Base-by-base conservation (phyloP, 1,140 invertebrate genomes). In the Drosophila triauraria region DNA sequence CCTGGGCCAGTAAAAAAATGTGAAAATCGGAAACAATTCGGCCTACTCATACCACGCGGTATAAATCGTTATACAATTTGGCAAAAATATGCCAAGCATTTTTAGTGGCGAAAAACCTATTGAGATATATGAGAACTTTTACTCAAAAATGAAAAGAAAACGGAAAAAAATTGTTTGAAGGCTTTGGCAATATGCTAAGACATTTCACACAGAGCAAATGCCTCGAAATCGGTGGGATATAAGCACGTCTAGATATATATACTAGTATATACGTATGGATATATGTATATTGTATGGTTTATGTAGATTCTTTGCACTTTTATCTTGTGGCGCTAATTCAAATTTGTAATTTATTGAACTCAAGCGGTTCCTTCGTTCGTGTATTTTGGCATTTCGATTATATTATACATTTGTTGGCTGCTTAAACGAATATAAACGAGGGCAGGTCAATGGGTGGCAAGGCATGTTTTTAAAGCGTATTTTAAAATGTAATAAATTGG, bases 271-370 rank as follows among this genome's bases (percentile, higher is more conserved):
- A 23, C 20, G 32, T 43, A 13, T 35, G 17, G 17, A 12, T 48
- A 43, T 47, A 40, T 62, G 63, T 60, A 47, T 62, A 67, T 72
- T 62, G 71, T 80, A 63, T 71, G 78, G 74, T 61, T 77, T 77
- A 77, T 77, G 74, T 77, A 56, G 38, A 56, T 48, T 60, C 48
- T 76, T 54, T 40, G 43, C 35, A 42, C 63, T 62, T 69, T 69
- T 67, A 65, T 76, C 71, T 77, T 46, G 58, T 78, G 76, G 67
- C 67, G 76, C 75, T 71, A 78, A 71, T 78, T 71, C 59, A 64
- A 71, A 78, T 71, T 78, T 78, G 75, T 71, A 78, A 78, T 78
- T 78, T 78, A 78, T 83, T 83, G 57, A 83, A 83, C 75, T 79
- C 75, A 82, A 76, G 83, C 65, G 75, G 35, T 78, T 63, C n/a